Conservation (phyloP, 2,797 vertebrate genomes). For the Melanotaenia trifasciata region DNA sequence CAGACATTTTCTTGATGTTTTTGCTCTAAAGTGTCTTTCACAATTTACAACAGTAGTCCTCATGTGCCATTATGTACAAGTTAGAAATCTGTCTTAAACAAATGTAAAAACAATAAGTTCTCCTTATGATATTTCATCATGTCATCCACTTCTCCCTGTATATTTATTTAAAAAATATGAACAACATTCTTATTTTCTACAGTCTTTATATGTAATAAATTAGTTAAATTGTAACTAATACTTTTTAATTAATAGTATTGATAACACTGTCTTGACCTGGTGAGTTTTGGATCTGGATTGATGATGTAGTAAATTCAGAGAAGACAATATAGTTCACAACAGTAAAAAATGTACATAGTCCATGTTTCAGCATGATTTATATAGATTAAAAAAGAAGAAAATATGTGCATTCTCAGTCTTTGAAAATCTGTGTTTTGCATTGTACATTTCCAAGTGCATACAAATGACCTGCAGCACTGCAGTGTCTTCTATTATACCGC, state of each 20-base stretch:
- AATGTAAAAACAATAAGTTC: constrained; percentile 62
- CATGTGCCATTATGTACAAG: constrained; percentile 66
- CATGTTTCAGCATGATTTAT: constrained; percentile 56
- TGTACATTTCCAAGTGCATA: constrained; percentile 71
- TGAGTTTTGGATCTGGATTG: constrained; percentile 56
- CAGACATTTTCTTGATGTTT: constrained; percentile 53
- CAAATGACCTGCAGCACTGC: constrained; percentile 75
- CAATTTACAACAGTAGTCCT: constrained; percentile 58
- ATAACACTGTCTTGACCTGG: constrained; percentile 55
- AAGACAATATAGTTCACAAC: constrained; percentile 50
- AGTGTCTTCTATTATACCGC: constrained; percentile 68
- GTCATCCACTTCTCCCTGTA: constrained; percentile 30
- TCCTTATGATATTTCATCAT: constrained; percentile 52
- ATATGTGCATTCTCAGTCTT: constrained; percentile 62
- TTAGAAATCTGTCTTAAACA: constrained; percentile 64
- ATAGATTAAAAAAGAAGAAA: constrained; percentile 62
- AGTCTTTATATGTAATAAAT: constrained; percentile 46
- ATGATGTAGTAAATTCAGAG: constrained; percentile 67
- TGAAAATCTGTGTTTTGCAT: constrained; percentile 68
- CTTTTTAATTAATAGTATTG: constrained; percentile 44
- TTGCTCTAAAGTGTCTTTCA: constrained; percentile 68
- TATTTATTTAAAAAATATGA: constrained; percentile 37
- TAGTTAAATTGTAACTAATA: constrained; percentile 46
- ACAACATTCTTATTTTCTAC: constrained; percentile 50
- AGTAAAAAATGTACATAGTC: constrained; percentile 61